Evolutionary conservation across 2,888 invertebrate species (phyloP).

Genomic region (Coenonympha glycerion): DNA sequence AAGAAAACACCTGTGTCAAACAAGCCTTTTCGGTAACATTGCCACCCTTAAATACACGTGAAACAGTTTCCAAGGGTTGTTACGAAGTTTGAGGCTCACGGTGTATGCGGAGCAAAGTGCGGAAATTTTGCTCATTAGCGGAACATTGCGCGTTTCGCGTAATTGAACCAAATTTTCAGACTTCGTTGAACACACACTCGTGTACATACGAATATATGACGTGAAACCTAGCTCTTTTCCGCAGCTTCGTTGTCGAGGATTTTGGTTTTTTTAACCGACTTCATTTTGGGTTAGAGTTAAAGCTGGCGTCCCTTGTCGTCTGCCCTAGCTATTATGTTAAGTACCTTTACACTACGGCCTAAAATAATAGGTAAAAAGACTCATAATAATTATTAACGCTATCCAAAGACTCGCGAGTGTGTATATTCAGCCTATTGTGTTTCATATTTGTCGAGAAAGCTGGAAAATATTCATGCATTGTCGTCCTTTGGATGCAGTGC

Average conservation of each 20-base stretch:
- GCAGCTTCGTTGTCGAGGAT: no score
- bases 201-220: no score
- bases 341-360: no score
- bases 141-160: conserved; percentile 30
- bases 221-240: no score
- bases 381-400: not conserved
- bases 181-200: conserved; percentile 16
- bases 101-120: conserved; percentile 26
- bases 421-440: conserved; percentile 5
- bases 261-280: no score
- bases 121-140: conserved; percentile 31
- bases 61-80: conserved; percentile 12
- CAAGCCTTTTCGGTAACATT: not conserved
- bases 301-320: no score
- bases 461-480: conserved; percentile 6
- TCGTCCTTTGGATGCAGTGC: conserved; percentile 5
- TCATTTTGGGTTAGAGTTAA: no score
- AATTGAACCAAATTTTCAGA: conserved; percentile 32
- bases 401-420: not conserved
- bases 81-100: conserved; percentile 16
- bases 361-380: not conserved
- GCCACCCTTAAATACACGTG: not conserved
- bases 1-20: not conserved
- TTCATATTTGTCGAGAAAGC: conserved; percentile 5
- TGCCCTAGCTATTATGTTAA: no score